These are phyloP conservation scores for Oxycera nigricornis DNA, from an alignment of 2,888 invertebrate genomes.

Conservation along the genomic window DNA sequence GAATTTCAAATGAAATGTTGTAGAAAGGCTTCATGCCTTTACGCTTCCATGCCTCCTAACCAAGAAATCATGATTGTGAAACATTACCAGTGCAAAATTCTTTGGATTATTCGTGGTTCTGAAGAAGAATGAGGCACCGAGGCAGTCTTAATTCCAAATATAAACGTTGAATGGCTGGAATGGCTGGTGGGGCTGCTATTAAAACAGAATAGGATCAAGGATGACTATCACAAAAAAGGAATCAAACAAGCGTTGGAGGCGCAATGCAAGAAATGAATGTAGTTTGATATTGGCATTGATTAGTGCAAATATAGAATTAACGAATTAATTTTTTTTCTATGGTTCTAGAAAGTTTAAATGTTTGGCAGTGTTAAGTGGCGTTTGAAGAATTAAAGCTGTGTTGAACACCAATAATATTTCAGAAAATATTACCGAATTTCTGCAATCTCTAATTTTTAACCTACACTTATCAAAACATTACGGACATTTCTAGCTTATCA, in stretches of 20 bases:
- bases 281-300: no score
- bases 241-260: not conserved
- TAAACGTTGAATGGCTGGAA: not conserved
- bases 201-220: conserved; percentile 7
- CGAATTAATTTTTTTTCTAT: no score
- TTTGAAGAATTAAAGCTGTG: no score
- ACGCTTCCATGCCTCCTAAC: conserved; percentile 40
- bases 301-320: no score
- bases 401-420: no score
- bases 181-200: conserved; percentile 27
- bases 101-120: conserved; percentile 3
- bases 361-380: no score
- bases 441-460: no score
- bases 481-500: no score
- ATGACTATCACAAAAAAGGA: not conserved
- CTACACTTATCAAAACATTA: no score
- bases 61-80: conserved; percentile 41
- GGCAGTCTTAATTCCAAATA: not conserved
- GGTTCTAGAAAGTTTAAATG: no score
- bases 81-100: conserved; percentile 27
- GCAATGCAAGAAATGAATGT: not conserved
- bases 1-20: conserved; percentile 44
- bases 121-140: not conserved
- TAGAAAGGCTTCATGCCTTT: conserved; percentile 41
- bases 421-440: no score